Evolutionary conservation across 2,888 invertebrate genomes (phyloP).

Genomic region (Tipula lateralis): DNA sequence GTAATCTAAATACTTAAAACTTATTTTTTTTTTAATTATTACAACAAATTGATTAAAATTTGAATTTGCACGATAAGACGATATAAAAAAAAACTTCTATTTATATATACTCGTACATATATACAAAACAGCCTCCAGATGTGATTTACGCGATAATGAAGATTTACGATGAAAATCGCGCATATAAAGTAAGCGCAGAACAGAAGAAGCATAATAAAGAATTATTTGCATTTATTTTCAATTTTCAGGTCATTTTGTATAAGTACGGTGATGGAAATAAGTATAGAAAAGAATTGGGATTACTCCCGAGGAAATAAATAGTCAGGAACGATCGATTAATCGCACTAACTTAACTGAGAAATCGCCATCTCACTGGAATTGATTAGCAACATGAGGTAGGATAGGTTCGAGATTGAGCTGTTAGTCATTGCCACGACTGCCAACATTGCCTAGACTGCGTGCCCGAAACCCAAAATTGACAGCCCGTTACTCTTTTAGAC

Average conservation of each 20-base stretch:
- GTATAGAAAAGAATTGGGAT: no score
- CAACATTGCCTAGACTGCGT: no score
- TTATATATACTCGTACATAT: neutral
- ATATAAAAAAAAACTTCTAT: neutral
- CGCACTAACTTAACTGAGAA: no score
- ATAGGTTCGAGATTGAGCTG: no score
- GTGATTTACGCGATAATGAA: constrained; percentile 11
- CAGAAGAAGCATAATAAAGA: neutral
- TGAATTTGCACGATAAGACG: neutral
- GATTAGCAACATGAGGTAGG: no score
- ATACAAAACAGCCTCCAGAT: neutral
- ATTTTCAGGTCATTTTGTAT: neutral
- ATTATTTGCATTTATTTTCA: neutral
- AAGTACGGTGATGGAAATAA: neutral
- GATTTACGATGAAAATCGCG: constrained; percentile 4
- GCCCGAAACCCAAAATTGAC: no score
- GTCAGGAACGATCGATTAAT: no score
- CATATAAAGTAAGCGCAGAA: neutral
- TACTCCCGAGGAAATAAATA: no score
- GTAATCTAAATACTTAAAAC: neutral
- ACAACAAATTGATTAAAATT: neutral
- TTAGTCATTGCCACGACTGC: no score
- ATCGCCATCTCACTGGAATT: no score
- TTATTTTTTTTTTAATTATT: neutral
- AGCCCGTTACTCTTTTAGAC: no score